These are phyloP conservation scores for Procapra przewalskii DNA, from an alignment of 2,113 vertebrate species.

Conservation along the genomic window DNA sequence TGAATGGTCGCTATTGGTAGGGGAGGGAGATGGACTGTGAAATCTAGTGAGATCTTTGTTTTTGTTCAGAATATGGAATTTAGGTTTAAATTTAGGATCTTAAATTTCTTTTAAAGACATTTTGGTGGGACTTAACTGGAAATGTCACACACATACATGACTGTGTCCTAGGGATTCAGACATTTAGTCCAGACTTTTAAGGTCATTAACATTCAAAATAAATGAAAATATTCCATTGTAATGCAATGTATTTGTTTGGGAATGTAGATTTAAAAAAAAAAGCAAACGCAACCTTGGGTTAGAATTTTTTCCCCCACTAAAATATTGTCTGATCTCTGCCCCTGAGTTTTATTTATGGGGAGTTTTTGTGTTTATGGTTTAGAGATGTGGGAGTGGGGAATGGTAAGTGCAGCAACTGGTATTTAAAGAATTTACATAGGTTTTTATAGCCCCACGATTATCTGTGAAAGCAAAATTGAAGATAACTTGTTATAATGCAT, in stretches of 20 bases:
- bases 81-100: neutral
- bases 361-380: conserved; percentile 21
- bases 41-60: neutral
- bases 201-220: neutral
- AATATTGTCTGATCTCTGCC: neutral
- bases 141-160: neutral
- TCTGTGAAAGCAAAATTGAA: neutral
- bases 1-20: neutral
- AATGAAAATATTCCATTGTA: neutral
- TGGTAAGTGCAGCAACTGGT: neutral
- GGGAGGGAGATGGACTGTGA: neutral
- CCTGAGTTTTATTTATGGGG: neutral
- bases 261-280: neutral
- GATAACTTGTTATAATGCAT: neutral
- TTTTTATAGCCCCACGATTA: neutral
- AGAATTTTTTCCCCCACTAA: neutral
- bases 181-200: neutral
- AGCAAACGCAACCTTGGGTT: neutral
- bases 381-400: neutral
- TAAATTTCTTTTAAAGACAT: neutral
- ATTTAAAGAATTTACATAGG: neutral
- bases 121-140: neutral
- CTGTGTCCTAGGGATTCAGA: neutral
- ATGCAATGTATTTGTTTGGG: neutral
- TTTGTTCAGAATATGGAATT: neutral